phyloP scores from a whole-genome alignment of 2,113 vertebrate genomes.

The Oreotrochilus melanogaster region DNA sequence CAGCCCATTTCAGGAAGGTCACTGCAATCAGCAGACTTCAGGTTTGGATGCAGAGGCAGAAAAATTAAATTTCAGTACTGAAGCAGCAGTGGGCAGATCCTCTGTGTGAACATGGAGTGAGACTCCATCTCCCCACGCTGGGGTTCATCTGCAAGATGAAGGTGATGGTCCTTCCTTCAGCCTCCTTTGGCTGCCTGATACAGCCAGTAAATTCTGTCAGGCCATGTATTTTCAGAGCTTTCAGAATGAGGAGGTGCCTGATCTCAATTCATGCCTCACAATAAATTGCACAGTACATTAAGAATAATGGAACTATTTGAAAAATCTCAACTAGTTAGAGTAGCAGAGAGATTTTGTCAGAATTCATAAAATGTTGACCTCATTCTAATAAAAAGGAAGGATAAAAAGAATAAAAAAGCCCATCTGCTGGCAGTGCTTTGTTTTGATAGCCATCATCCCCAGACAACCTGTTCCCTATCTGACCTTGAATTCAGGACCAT shows the following conservation, averaged over 20 bases:
- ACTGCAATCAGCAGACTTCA: background rate
- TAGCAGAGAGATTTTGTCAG: background rate
- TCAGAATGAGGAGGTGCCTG: background rate
- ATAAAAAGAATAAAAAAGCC: background rate
- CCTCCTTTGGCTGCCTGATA: background rate
- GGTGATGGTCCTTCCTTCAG: background rate
- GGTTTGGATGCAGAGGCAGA: background rate
- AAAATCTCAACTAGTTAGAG: background rate
- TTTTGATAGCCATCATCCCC: slow-evolving; percentile 5
- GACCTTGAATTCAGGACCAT: slow-evolving; percentile 34
- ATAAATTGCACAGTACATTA: background rate
- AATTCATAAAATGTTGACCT: slow-evolving; percentile 9
- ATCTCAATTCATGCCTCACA: background rate
- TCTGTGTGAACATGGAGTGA: background rate
- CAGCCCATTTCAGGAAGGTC: background rate
- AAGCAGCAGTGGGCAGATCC: background rate
- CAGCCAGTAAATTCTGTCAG: background rate
- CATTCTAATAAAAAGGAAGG: background rate
- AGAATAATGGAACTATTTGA: slow-evolving; percentile 3
- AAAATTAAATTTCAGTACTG: background rate
- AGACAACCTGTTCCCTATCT: background rate
- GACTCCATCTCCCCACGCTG: background rate
- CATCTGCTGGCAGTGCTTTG: background rate
- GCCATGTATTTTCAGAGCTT: background rate
- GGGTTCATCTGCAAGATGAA: background rate